Conservation (phyloP, 2,113 vertebrate species). For the Lonchura striata region DNA sequence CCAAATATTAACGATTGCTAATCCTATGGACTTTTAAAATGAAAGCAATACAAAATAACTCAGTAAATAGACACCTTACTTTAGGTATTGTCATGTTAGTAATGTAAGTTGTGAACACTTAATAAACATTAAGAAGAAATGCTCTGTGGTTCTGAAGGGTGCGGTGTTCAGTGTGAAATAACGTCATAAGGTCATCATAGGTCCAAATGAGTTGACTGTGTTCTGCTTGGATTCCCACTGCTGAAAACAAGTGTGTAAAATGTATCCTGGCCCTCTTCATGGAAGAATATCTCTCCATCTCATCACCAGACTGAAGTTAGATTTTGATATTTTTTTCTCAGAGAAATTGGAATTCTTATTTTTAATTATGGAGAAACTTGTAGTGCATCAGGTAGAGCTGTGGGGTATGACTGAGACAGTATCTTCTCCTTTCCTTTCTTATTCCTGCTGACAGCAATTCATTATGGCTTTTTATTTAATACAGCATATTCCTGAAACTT, state of each 20-base stretch:
- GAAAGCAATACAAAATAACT: background rate
- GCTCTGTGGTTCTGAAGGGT: background rate
- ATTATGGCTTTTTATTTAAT: background rate
- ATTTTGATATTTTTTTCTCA: background rate
- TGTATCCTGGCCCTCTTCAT: background rate
- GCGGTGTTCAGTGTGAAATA: background rate
- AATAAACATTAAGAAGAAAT: background rate
- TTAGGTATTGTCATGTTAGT: background rate
- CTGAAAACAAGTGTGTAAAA: background rate
- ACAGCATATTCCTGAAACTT: background rate
- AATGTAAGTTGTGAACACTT: background rate
- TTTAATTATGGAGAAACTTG: background rate
- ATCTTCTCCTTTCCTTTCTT: background rate
- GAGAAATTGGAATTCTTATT: background rate
- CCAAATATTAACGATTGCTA: background rate
- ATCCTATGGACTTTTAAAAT: background rate
- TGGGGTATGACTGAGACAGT: background rate
- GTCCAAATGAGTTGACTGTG: background rate
- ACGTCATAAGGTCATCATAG: accelerated
- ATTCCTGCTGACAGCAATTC: background rate
- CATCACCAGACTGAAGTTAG: background rate
- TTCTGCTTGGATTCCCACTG: background rate
- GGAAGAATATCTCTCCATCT: background rate
- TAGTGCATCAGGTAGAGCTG: accelerated
- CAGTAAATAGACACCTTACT: background rate